Conservation (phyloP, 2,888 invertebrate species). For the Apamea epomidion region DNA sequence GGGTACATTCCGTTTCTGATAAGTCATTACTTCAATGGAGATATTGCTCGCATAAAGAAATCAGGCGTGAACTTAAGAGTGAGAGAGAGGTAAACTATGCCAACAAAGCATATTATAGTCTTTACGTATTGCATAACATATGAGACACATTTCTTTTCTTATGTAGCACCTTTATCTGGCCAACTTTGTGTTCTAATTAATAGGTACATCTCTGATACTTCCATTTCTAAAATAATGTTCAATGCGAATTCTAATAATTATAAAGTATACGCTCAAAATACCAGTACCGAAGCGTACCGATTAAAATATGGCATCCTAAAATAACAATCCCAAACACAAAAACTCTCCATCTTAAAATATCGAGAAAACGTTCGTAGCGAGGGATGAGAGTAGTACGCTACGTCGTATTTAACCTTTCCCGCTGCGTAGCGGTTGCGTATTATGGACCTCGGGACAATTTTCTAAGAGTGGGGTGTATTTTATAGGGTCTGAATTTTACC, state of each 20-base stretch:
- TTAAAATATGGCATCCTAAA: conserved; percentile 11
- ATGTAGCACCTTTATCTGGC: neutral
- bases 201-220: neutral
- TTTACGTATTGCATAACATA: neutral
- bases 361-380: conserved; percentile 22
- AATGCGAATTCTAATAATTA: neutral
- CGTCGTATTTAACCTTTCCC: conserved; percentile 22
- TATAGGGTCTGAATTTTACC: conserved; percentile 19
- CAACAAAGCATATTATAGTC: neutral
- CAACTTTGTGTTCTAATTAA: neutral
- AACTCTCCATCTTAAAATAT: conserved; percentile 18
- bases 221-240: neutral
- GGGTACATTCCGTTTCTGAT: neutral
- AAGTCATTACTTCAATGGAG: neutral
- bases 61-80: neutral
- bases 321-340: conserved; percentile 2
- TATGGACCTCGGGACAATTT: conserved; percentile 13
- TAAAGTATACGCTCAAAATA: conserved; percentile 18
- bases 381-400: conserved; percentile 28
- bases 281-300: neutral
- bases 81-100: neutral
- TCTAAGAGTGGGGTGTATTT: conserved; percentile 12
- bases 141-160: neutral
- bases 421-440: conserved; percentile 33
- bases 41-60: conserved; percentile 3